phyloP scores from a whole-genome alignment of 1,140 invertebrate species.

The Polypedilum vanderplanki region DNA sequence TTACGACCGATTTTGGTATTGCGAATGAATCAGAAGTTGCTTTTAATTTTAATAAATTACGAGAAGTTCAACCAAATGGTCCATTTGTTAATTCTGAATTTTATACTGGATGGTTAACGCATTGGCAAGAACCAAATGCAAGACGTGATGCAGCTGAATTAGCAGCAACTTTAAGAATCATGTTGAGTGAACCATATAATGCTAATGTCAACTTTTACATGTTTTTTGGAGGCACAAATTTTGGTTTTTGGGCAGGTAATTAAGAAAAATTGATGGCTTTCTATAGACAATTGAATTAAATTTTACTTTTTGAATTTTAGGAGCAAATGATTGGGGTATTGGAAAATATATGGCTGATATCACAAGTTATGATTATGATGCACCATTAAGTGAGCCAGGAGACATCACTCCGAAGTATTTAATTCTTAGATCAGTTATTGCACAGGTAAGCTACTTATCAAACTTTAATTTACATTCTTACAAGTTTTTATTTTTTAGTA shows the following conservation, averaged over 20 bases:
- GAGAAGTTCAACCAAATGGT: slow-evolving; percentile 52
- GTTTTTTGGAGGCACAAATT: slow-evolving; percentile 69
- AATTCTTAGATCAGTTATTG: slow-evolving; percentile 53
- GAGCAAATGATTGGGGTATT: slow-evolving; percentile 20
- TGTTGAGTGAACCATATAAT: slow-evolving; percentile 27
- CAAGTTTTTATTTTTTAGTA: slow-evolving; percentile 2
- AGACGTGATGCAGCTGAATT: slow-evolving; percentile 44
- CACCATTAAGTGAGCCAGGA: slow-evolving; percentile 73
- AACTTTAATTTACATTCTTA: not conserved
- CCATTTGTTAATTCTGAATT: slow-evolving; percentile 85
- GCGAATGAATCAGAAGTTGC: slow-evolving; percentile 36
- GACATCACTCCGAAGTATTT: slow-evolving; percentile 77
- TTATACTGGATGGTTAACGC: slow-evolving; percentile 83
- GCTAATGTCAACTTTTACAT: slow-evolving; percentile 75
- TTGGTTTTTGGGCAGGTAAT: slow-evolving; percentile 59
- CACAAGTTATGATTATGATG: slow-evolving; percentile 83
- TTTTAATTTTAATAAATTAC: slow-evolving; percentile 42
- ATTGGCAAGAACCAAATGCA: slow-evolving; percentile 65
- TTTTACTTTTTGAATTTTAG: too few relatives aligned
- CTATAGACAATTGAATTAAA: not conserved
- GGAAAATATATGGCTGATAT: slow-evolving; percentile 51
- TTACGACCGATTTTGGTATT: slow-evolving; percentile 67
- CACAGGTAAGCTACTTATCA: slow-evolving; percentile 41
- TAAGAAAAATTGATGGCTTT: not conserved
- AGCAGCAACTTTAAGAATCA: slow-evolving; percentile 47